Base-by-base conservation (phyloP, 2,113 vertebrate genomes). In the Trematomus loennbergii region DNA sequence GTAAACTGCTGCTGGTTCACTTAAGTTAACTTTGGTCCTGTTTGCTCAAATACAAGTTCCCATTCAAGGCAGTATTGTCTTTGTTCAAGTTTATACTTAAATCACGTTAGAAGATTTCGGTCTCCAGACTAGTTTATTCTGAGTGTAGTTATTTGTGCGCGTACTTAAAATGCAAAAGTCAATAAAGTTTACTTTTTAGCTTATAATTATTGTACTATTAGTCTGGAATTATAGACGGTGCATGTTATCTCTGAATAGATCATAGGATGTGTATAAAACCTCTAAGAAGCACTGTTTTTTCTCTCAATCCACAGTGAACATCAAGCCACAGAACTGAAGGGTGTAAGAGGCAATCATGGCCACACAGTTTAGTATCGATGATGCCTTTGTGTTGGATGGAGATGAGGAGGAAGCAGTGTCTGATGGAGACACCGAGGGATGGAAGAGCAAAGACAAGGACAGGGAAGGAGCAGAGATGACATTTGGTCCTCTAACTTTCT, bases 291-390 rank as follows among this genome's bases (percentile, higher is more conserved):
- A 54, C 12, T 48, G 18, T n/a, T 69, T 33, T 74, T 4, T 54
- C 9, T 75, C 40, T 75, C 18, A 7, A 50, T 53, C 69, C 29
- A 43, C 78, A 94, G 93, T 95, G 93, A 83, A 18, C 70, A 49
- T 85, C 81, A 48, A 40, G 29, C 78, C 29, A 17, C 43, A 63
- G 62, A 49, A 75, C 64, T 75, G 33, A 54, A 20, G 61, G 67
- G 81, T 72, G 73, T 93, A 80, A 92, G 69, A 89, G 87, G 82
- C 43, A 3, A 81, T 78, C 79, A 95, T 95, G 95, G 91, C 94
- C 67, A 88, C 94, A 15, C 94, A 92, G 84, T 95, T 96, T 45
- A 95, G 87, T 52, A 96, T 96, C 2, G 95, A 95, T 9, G 95
- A 96, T 53, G 95, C 95, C 5, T 95, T 95, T 49, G 93, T 90